Evolutionary conservation across 1,140 invertebrate species (phyloP), one percentile per base, ranked within the genome.

Genomic region (Drosophila hydei): DNA sequence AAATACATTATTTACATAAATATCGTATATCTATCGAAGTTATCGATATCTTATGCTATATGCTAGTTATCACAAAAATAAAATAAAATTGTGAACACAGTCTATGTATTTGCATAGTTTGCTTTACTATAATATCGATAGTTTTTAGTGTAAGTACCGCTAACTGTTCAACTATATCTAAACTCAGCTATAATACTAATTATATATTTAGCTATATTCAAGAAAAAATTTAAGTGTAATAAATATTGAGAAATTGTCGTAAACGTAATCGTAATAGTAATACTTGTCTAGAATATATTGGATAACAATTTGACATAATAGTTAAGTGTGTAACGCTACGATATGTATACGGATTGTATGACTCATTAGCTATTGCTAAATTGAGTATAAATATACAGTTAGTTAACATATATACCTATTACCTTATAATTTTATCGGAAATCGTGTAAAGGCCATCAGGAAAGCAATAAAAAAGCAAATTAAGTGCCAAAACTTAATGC

Each of bases 401-500:
- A 19, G 38, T 36, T 65, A 38, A 51, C 52, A 64, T 36, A 48
- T 38, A 21, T 54, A 33, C 30, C 30, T 36, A 40, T 47, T 63
- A 25, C 19, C 19, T 60, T 19, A 47, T 18, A 60, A 55, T 55
- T 54, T 65, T 45, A 67, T 59, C 69, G 25, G 54, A 51, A 38
- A 30, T 42, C 42, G 61, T 65, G 36, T 38, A 42, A 50, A 75
- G 73, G 73, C 14, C 69, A 68, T 72, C 73, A 65, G 73, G 73
- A 75, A 72, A 48, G 56, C 33, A 33, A 61, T 36, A 70, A 58
- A 52, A 38, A 54, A 14, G 6, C 45, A 47, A 62, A 58, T 70
- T 33, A 58, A 63, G 19, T 51, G 42, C 69, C 59, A 73, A 64
- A 78, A 72, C 7, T 21, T 36, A 78, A 78, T 72, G 67, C 61